Evolutionary conservation across 2,888 invertebrate genomes (phyloP), one percentile per base, ranked within the genome.

Genomic region (Drosophila kanekoi): DNA sequence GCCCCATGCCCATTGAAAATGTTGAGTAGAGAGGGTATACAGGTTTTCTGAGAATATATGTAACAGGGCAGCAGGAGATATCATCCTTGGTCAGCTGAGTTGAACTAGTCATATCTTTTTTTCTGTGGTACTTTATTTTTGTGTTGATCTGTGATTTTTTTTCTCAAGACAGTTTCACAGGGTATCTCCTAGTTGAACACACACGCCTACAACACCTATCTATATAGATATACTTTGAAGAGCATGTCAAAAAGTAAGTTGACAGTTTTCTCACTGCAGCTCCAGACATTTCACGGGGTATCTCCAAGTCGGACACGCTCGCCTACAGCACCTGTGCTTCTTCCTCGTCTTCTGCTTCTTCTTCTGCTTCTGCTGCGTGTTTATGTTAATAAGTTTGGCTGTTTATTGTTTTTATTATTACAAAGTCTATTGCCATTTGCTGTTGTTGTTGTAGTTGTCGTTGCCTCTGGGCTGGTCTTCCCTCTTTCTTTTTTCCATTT

Each of bases 341-440:
- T 14, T 11, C 28, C 65, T 51, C 58, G 58, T 43, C 58, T 56
- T 44, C 14, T 48, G 28, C 43, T 48, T 11, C 52, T 37, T n/a
- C 57, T 59, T 43, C 54, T 20, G 37, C 33, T 13, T 41, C 45
- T 49, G 37, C 64, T 80, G 80, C 79, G 69, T 79, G 84, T 74
- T 81, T 85, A 89, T 88, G 85, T 66, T 86, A 85, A 86, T 87
- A 77, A 83, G 77, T 84, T 84, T 70, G 72, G 65, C 67, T 77
- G 76, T 76, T 86, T 83, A 78, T 86, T 74, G 79, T 81, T 83
- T 84, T 79, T 81, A 68, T 80, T 79, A 64, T 67, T 77, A 73
- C 67, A 2, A 41, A 51, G 54, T 62, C 57, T 62, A 56, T 59
- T 74, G 63, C 60, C 62, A 51, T 66, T 74, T 70, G 53, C 40